A percentile compares a stretch with the other conserved stretches of the same genome.
These are phyloP conservation scores for Garrulus glandarius DNA, from an alignment of 2,797 vertebrate species.

Conservation along the genomic window DNA sequence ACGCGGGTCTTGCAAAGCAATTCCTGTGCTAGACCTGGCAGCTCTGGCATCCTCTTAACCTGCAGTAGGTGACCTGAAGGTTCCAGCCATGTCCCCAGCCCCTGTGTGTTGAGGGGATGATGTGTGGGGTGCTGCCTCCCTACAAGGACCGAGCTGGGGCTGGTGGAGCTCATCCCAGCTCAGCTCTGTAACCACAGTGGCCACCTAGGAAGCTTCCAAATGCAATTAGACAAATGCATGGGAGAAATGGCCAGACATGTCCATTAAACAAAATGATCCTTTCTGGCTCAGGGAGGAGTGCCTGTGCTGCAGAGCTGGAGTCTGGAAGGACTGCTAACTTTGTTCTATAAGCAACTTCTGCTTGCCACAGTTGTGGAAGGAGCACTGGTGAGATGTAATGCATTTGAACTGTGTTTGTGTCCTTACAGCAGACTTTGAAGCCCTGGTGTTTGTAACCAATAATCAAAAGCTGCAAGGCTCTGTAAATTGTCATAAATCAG, in stretches of 20 bases:
- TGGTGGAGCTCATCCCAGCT: background rate
- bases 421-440: background rate
- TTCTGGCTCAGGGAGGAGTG: background rate
- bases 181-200: background rate
- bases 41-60: background rate
- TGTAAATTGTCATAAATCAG: background rate
- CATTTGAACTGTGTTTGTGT: background rate
- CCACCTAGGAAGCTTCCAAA: background rate
- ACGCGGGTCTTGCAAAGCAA: background rate
- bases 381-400: background rate
- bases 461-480: background rate
- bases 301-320: background rate
- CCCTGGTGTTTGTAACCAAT: background rate
- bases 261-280: background rate
- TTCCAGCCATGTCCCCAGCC: background rate
- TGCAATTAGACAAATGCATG: background rate
- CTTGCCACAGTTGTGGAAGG: background rate
- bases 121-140: background rate
- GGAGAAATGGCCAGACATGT: background rate
- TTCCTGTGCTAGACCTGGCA: background rate
- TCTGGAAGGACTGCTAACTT: background rate
- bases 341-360: background rate
- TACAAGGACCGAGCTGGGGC: background rate
- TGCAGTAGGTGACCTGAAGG: background rate
- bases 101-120: fast-evolving